These are phyloP conservation scores for Melanchra persicariae DNA, from an alignment of 2,888 invertebrate species.

Conservation along the genomic window DNA sequence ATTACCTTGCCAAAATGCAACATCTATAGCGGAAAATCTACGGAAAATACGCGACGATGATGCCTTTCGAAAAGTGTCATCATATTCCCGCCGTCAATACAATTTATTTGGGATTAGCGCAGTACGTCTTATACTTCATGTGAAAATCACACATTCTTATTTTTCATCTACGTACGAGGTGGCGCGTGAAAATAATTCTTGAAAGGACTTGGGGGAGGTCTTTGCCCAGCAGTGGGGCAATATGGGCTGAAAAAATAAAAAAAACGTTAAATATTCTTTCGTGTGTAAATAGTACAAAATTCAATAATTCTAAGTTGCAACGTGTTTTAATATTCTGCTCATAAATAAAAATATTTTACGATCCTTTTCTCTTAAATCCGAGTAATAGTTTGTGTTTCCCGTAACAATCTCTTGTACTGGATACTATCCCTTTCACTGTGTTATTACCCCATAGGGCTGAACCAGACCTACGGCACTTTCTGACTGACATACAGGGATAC, in stretches of 20 bases:
- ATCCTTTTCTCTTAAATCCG: background rate
- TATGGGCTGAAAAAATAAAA: no score
- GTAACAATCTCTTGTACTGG: constrained; percentile 51
- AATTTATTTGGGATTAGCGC: background rate
- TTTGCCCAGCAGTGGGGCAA: no score
- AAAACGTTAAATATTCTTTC: background rate
- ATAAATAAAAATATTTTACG: no score
- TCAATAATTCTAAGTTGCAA: background rate
- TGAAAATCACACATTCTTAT: background rate
- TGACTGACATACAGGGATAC: no score
- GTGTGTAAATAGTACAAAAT: background rate
- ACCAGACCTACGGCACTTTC: background rate
- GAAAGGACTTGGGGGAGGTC: no score
- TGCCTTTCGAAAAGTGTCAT: background rate
- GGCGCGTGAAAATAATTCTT: no score
- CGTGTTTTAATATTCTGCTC: background rate
- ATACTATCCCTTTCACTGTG: constrained; percentile 16
- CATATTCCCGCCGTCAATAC: background rate
- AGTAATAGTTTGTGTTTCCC: constrained; percentile 48
- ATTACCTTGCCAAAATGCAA: background rate
- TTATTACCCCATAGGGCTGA: background rate
- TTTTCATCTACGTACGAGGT: no score
- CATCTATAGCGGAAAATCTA: background rate
- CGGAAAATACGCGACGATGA: background rate
- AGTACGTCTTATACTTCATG: background rate